Conservation (phyloP, 2,797 vertebrate species). For the Hemibagrus guttatus region DNA sequence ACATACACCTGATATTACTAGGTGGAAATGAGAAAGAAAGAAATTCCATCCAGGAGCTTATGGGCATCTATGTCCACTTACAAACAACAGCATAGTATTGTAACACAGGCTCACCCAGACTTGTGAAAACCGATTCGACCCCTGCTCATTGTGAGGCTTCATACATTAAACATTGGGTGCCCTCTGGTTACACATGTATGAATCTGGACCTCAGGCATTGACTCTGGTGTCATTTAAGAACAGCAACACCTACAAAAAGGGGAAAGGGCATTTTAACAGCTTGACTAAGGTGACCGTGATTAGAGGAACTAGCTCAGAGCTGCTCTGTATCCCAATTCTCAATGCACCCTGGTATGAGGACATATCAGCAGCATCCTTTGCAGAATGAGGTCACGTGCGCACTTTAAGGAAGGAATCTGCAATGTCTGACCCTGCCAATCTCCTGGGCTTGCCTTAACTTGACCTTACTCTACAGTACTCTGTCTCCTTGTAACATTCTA, state of each 20-base stretch:
- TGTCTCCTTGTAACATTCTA: conserved; percentile 43
- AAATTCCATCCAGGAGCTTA: conserved; percentile 16
- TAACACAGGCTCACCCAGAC: not conserved
- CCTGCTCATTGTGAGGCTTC: conserved; percentile 71
- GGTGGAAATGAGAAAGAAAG: not conserved
- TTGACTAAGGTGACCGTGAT: conserved; percentile 8
- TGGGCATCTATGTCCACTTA: not conserved
- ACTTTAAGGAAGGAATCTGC: conserved; percentile 11
- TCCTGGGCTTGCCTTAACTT: conserved; percentile 31
- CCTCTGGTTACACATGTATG: conserved; percentile 71
- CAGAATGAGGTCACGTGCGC: conserved; percentile 21
- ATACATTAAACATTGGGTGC: conserved; percentile 68
- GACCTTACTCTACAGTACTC: not conserved
- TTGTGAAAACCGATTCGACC: conserved; percentile 67
- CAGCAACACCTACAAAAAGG: conserved; percentile 38
- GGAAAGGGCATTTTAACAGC: conserved; percentile 3
- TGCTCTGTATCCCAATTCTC: conserved; percentile 29
- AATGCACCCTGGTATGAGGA: conserved; percentile 22
- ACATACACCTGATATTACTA: not conserved
- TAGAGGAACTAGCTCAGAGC: not conserved
- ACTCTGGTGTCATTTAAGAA: not conserved
- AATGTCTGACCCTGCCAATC: conserved; percentile 14
- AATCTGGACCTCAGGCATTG: conserved; percentile 69
- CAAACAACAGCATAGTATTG: conserved; percentile 7
- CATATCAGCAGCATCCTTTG: conserved; percentile 12